Base-by-base conservation (phyloP, 2,797 vertebrate species). In the Neoniphon sammara region DNA sequence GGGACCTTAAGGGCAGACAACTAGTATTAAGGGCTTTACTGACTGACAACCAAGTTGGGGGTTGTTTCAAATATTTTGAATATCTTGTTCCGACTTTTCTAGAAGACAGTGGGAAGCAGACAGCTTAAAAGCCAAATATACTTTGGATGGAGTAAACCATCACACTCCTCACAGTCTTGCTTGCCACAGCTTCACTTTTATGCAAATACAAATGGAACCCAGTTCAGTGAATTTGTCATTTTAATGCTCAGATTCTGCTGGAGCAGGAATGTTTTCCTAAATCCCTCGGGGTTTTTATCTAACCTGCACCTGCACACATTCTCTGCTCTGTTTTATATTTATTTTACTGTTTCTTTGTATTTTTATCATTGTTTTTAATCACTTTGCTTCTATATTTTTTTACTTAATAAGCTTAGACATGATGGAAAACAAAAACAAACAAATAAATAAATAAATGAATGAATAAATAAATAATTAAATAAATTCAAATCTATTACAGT, bases 11-110 rank as follows among this genome's bases (percentile, higher is more conserved):
- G 65, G 62, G 75, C 70, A 84, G 80, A 85, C 81, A 73, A 53
- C 36, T 83, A 72, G 83, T 54, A 83, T 83, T 78, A 85, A 81
- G 30, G 62, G 77, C 78, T 85, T 85, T 81, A n/a, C 70, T 68
- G 75, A 75, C 30, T 78, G 80, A 81, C 81, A 47, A 53, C 74
- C 34, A 31, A 84, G 80, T 73, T 76, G 60, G 78, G 68, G 42
- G 60, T 49, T 65, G 68, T 72, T 70, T 83, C 67, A 23, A 21
- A 23, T 74, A 9, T 8, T 2, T 39, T 10, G 2, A 39, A 39
- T 10, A 39, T 53, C 21, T 21, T 21, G 7, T 39, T 23, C 20
- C 11, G 63, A 59, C 54, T 80, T 80, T 56, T 73, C 54, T 67
- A 77, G 46, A 17, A 74, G 60, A 70, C 18, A 52, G 36, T 62